Conservation (phyloP, 35 echinoderm and acorn worm genomes). For the Stichopus chloronotus region DNA sequence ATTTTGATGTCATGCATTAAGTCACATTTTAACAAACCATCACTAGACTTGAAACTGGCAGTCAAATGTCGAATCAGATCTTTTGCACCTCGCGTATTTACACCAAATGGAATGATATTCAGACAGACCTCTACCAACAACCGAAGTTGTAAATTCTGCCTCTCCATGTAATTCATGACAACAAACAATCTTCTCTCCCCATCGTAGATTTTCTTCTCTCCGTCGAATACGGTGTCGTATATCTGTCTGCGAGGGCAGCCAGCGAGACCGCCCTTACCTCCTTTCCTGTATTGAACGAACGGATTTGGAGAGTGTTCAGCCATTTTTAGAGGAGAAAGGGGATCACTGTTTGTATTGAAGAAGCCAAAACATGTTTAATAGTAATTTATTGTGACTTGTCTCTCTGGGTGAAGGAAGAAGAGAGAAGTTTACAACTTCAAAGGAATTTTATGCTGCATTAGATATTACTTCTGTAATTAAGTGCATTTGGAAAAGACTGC, state of each 20-base stretch:
- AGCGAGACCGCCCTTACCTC: not conserved
- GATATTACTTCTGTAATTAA: too few relatives aligned
- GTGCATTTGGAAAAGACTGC: too few relatives aligned
- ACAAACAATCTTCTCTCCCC: not conserved
- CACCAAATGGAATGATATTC: too few relatives aligned
- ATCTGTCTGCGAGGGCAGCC: not conserved
- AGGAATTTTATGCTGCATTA: not conserved
- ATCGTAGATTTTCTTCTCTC: not conserved
- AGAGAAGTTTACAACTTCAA: not conserved
- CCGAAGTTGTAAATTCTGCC: not conserved
- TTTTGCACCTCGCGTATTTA: not conserved
- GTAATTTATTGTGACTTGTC: not conserved
- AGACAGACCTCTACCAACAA: not conserved
- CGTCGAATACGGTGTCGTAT: not conserved
- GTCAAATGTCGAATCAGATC: constrained; percentile 8
- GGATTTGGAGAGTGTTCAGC: not conserved
- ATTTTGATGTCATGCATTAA: too few relatives aligned
- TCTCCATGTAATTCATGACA: not conserved
- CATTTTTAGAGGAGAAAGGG: not conserved
- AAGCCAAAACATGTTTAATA: not conserved
- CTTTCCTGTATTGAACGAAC: too few relatives aligned
- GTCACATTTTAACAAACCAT: not conserved
- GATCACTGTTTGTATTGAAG: not conserved
- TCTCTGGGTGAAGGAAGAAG: not conserved
- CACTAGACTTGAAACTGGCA: not conserved